Evolutionary conservation across 1,140 invertebrate species (phyloP).

Genomic region (Zaprionus lachaisei): DNA sequence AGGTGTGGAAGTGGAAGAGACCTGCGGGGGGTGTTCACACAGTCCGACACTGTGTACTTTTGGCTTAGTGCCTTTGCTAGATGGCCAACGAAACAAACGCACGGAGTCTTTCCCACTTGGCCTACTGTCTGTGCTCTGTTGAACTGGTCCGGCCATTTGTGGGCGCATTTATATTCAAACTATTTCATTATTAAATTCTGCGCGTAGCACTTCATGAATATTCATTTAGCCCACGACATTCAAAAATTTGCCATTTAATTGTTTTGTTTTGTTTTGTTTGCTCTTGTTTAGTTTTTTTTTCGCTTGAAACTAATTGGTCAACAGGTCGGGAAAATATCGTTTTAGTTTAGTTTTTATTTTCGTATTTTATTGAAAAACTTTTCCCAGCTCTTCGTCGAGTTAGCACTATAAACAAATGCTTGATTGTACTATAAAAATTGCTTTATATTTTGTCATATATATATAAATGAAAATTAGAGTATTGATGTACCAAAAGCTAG

Average conservation of each 20-base stretch:
- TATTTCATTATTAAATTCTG: slow-evolving; percentile 70
- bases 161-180: slow-evolving; percentile 69
- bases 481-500: no score
- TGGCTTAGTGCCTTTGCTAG: slow-evolving; percentile 34
- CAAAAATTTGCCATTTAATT: slow-evolving; percentile 73
- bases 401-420: not conserved
- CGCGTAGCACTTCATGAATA: slow-evolving; percentile 65
- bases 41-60: slow-evolving; percentile 21
- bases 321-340: slow-evolving; percentile 29
- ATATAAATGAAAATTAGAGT: no score
- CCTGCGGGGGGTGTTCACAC: not conserved
- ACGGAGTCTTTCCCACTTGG: not conserved
- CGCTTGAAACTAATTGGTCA: slow-evolving; percentile 17
- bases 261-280: slow-evolving; percentile 48
- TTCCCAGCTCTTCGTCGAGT: not conserved
- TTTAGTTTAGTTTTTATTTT: not conserved
- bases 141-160: slow-evolving; percentile 29
- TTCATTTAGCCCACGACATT: slow-evolving; percentile 70
- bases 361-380: not conserved
- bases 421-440: not conserved
- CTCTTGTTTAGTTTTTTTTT: slow-evolving; percentile 15
- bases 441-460: not conserved
- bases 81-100: slow-evolving; percentile 9
- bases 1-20: not conserved
- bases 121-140: not conserved